These are phyloP conservation scores for Arremon brunneinucha DNA, from an alignment of 2,797 vertebrate genomes.

Conservation along the genomic window DNA sequence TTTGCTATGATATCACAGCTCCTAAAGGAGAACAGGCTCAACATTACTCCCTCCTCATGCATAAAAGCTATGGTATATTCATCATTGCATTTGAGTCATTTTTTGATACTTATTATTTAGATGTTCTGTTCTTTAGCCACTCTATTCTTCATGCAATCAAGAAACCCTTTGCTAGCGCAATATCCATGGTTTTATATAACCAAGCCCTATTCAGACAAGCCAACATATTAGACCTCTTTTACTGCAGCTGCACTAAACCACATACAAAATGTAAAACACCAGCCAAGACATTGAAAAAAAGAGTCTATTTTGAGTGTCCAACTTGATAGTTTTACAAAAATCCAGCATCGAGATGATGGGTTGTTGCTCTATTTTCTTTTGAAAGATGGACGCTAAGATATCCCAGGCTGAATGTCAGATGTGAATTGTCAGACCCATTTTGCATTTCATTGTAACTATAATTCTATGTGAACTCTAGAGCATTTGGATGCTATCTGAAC, in stretches of 20 bases:
- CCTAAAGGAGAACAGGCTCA: neutral
- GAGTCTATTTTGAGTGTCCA: neutral
- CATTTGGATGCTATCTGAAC: neutral
- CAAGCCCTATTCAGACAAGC: slow-evolving; percentile 19
- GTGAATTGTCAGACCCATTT: neutral
- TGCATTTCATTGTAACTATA: neutral
- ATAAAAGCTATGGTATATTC: neutral
- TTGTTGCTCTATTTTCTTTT: neutral
- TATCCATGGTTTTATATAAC: slow-evolving; percentile 29
- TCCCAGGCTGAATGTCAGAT: neutral
- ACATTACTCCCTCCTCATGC: neutral
- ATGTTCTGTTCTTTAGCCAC: neutral
- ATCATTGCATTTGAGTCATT: neutral
- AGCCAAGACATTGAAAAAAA: neutral
- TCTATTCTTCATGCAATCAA: slow-evolving; percentile 18
- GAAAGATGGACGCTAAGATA: neutral
- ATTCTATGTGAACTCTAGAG: neutral
- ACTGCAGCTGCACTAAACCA: slow-evolving; percentile 48
- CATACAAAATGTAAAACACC: neutral
- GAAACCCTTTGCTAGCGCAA: slow-evolving; percentile 16
- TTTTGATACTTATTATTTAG: slow-evolving; percentile 32
- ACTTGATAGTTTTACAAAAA: neutral
- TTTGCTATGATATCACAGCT: neutral
- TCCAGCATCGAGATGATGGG: neutral
- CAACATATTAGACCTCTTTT: slow-evolving; percentile 30